Base-by-base conservation (phyloP, 2,113 vertebrate genomes). In the Aptenodytes forsteri region DNA sequence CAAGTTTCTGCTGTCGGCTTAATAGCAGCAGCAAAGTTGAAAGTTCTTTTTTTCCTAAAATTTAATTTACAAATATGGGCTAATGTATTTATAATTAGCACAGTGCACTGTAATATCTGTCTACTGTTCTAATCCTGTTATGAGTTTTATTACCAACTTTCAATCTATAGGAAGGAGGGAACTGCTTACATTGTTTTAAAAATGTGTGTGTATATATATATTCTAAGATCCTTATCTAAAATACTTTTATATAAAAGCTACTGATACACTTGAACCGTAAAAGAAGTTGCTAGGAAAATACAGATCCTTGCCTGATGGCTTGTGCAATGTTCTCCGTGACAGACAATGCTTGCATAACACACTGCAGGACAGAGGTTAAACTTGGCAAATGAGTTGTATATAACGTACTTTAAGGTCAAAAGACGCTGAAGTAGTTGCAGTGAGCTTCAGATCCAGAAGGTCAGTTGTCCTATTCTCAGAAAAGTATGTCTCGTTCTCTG, bases 401-500 rank as follows among this genome's bases (percentile, higher is more conserved):
- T 26, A 11, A 19, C 20, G 22, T n/a, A 26, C 36, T 58, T 18
- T 2, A 6, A 52, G 44, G 72, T 19, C 32, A 9, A 18, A 50
- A 54, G 52, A 4, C 1, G 7, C 26, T 6, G 26, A 32, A 52
- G 40, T 14, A 2, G 8, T 25, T n/a, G 34, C 16, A 6, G 64
- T 11, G 50, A 25, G 20, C 64, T 36, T n/a, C 50, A 20, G 25
- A 30, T 58, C 72, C 79, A 16, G n/a, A 6, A 27, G 38, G 13
- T 17, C 46, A 11, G 4, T 13, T 14, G 7, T 16, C 49, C 32
- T 8, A 0, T 19, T 64, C 9, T 6, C 75, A 47, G 36, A 30
- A 36, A 11, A n/a, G 1, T 0, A 0, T 3, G 5, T 23, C 9
- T 44, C 25, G 9, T n/a, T 9, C 14, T 38, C 49, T 12, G 12